Conservation (phyloP, 2,113 vertebrate species). For the Aleadryas rufinucha region DNA sequence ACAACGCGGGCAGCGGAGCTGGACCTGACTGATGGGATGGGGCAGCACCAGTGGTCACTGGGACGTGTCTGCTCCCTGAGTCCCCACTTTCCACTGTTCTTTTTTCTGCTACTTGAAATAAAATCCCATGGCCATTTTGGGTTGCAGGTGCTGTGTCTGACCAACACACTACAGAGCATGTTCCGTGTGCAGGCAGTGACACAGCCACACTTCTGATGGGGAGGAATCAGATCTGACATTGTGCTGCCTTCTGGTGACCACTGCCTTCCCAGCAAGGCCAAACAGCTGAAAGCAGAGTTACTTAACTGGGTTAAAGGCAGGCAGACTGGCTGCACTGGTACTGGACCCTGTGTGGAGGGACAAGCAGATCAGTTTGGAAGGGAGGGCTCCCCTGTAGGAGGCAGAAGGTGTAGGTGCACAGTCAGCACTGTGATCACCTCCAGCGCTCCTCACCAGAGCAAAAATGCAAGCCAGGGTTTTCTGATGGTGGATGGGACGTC, state of each 20-base stretch:
- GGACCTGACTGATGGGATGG: background rate
- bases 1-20: rapidly evolving
- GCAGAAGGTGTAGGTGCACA: background rate
- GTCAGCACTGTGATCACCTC: background rate
- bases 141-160: background rate
- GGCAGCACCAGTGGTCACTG: background rate
- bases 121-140: background rate
- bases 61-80: rapidly evolving
- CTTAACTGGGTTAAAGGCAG: background rate
- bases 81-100: background rate
- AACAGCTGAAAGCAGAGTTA: background rate
- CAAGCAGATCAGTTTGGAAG: background rate
- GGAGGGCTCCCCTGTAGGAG: rapidly evolving
- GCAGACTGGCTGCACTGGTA: background rate
- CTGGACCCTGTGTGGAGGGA: background rate
- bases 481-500: background rate
- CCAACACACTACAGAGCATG: rapidly evolving
- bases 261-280: background rate
- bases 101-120: background rate
- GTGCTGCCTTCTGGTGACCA: background rate
- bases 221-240: background rate
- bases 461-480: background rate
- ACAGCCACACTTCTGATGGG: rapidly evolving
- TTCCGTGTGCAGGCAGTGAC: background rate
- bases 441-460: background rate